These are phyloP conservation scores for Bathybates hornii DNA, from an alignment of 2,113 vertebrate genomes.

Conservation along the genomic window DNA sequence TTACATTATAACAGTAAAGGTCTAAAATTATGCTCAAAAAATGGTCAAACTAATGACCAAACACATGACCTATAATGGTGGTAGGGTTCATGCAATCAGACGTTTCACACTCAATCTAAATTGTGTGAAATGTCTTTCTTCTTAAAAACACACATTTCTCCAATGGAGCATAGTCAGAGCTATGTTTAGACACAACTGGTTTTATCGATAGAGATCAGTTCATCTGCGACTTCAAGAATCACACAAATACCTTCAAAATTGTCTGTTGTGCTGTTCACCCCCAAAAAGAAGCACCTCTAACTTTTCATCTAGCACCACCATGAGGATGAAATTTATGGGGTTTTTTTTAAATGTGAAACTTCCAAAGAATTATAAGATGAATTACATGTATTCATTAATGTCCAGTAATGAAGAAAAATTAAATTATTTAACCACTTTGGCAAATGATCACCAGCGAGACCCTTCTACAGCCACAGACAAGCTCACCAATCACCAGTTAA, in stretches of 20 bases:
- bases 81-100: neutral
- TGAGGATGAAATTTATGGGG: accelerated
- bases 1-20: neutral
- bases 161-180: neutral
- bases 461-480: neutral
- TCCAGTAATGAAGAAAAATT: neutral
- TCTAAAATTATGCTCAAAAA: neutral
- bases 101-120: neutral
- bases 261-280: neutral
- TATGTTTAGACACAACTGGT: neutral
- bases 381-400: neutral
- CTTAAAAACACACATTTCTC: neutral
- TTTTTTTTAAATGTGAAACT: neutral
- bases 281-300: neutral
- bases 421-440: neutral
- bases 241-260: neutral
- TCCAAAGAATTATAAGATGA: neutral
- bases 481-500: accelerated
- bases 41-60: neutral
- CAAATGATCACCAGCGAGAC: neutral
- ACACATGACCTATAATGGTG: neutral
- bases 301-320: neutral
- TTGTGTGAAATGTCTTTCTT: neutral
- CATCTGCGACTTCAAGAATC: neutral
- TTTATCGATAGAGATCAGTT: neutral